phyloP scores from a whole-genome alignment of 2,113 vertebrate species.

The Pygoscelis antarcticus region DNA sequence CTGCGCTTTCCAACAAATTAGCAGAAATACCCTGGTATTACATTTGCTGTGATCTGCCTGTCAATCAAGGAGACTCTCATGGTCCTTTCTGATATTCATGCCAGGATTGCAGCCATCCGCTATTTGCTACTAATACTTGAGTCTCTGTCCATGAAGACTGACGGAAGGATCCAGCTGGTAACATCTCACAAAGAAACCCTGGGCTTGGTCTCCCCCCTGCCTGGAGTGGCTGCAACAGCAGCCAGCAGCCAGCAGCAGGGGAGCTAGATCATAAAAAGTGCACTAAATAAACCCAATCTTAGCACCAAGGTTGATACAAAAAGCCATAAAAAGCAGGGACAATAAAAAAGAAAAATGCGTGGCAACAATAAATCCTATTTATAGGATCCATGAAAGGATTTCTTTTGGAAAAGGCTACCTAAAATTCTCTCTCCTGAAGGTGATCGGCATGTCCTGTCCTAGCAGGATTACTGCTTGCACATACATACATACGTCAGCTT shows the following conservation, averaged over 20 bases:
- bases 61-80: background rate
- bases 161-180: background rate
- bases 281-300: background rate
- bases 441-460: background rate
- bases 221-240: background rate
- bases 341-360: background rate
- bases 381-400: background rate
- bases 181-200: background rate
- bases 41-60: background rate
- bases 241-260: background rate
- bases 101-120: background rate
- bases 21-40: background rate
- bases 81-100: background rate
- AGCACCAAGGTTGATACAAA: background rate
- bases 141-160: background rate
- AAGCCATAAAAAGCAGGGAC: background rate
- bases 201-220: background rate
- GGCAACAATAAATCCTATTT: background rate
- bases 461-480: background rate
- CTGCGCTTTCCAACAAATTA: background rate
- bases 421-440: conserved; percentile 11
- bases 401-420: background rate
- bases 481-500: background rate
- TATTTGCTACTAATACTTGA: background rate
- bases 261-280: background rate